phyloP scores from a whole-genome alignment of 2,888 invertebrate genomes.

The Ditula angustiorana region DNA sequence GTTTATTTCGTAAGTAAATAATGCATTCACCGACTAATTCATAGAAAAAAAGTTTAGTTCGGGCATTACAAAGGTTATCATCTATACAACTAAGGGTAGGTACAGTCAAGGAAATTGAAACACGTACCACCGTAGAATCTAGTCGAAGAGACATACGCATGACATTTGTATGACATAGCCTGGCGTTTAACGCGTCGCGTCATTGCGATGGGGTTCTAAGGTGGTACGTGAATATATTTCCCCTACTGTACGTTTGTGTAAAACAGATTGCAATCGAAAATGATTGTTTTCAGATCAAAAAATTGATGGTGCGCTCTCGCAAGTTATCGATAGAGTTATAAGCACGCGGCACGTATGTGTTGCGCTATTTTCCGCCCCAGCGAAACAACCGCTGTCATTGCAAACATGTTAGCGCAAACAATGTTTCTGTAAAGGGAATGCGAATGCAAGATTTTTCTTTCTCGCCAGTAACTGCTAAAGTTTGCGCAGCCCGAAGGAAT shows the following conservation, averaged over 20 bases:
- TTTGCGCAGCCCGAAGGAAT: constrained; percentile 54
- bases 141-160: too few species aligned
- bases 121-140: too few species aligned
- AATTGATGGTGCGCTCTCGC: background rate
- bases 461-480: constrained; percentile 46
- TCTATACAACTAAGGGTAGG: too few species aligned
- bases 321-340: background rate
- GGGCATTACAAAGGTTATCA: too few species aligned
- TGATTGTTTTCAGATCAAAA: background rate
- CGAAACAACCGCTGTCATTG: constrained; percentile 4
- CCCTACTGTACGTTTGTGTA: background rate
- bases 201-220: too few species aligned
- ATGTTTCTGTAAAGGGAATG: constrained; percentile 43
- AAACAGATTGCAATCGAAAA: background rate
- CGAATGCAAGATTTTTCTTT: constrained; percentile 47
- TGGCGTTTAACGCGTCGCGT: too few species aligned
- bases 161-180: too few species aligned
- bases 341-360: background rate
- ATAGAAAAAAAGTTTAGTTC: too few species aligned
- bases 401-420: constrained; percentile 44
- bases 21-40: too few species aligned
- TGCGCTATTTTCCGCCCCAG: constrained; percentile 19
- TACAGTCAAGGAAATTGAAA: too few species aligned
- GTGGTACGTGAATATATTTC: too few species aligned
- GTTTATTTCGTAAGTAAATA: too few species aligned